Base-by-base conservation (phyloP, 2,888 invertebrate genomes). In the Drosophila peninsularis region DNA sequence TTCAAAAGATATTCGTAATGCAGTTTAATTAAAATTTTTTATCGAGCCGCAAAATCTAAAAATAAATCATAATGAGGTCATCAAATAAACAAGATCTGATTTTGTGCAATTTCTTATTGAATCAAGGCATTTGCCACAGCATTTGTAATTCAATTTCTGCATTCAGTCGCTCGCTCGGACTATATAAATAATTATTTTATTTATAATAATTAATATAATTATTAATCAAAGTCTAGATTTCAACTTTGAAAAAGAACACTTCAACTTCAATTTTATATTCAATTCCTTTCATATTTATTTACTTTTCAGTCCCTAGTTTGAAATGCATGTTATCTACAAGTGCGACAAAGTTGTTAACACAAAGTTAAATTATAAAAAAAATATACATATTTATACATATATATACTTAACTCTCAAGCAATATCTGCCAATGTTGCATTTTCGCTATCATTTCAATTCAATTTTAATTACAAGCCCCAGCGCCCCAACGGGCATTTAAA, bases 381-480 rank as follows among this genome's bases (percentile, higher is more conserved):
- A 34, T 52, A 37, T 32, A 32, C 27, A 52, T 42, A 24, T 19
- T 21, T 57, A 36, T 39, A 41, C 27, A 53, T 27, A 32, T 19
- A 14, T 7, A 41, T 27, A 39, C 27, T 13, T 39, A 21, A 21
- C 21, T 55, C 11, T 34, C 32, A 3, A 24, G n/a, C 27, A 27
- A 41, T 54, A 32, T 30, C 30, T 30, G 21, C 7, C 49, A 64
- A 52, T 64, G 39, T 41, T 58, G 42, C 50, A 62, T 21, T 62
- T 58, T 36, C 13, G 34, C 39, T 53, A 58, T 42, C 62, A 60
- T 14, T 41, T 62, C 41, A 73, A 75, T 61, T 63, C 10, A 24
- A 42, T 50, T 60, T 66, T 66, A 73, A 73, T 72, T 62, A 42
- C 41, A 58, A 49, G 50, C 42, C 42, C 19, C 44, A 58, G 52